Conservation (phyloP, 2,888 invertebrate genomes). For the Anarsia innoxiella region DNA sequence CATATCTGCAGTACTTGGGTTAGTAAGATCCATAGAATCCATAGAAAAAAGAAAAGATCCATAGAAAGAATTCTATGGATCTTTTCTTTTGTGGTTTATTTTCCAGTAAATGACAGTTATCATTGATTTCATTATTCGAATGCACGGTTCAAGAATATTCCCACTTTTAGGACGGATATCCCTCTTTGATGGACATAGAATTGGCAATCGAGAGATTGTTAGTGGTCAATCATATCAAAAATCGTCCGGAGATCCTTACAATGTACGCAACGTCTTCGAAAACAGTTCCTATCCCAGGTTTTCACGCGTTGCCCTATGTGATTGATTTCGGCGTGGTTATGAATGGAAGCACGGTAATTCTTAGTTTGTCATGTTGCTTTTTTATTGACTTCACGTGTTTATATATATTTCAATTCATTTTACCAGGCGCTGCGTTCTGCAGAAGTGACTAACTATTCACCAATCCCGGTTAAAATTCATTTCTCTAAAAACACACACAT, state of each 20-base stretch:
- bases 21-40: too few relatives aligned
- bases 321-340: slow-evolving; percentile 76
- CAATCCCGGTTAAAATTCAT: slow-evolving; percentile 56
- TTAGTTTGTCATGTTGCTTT: neutral
- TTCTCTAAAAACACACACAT: slow-evolving; percentile 47
- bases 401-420: neutral
- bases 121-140: too few relatives aligned
- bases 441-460: slow-evolving; percentile 74
- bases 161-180: slow-evolving; percentile 62
- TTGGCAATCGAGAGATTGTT: slow-evolving; percentile 75
- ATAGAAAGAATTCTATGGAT: too few relatives aligned
- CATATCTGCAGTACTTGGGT: slow-evolving; percentile 58
- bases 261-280: slow-evolving; percentile 38
- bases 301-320: slow-evolving; percentile 64
- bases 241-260: slow-evolving; percentile 47
- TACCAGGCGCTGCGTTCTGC: slow-evolving; percentile 31
- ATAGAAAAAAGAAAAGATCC: too few relatives aligned
- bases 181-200: slow-evolving; percentile 75
- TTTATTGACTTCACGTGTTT: neutral
- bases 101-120: too few relatives aligned
- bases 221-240: slow-evolving; percentile 57
- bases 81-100: too few relatives aligned
- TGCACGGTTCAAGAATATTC: too few relatives aligned
- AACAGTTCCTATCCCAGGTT: slow-evolving; percentile 62
- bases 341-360: slow-evolving; percentile 53